Percentiles rank a stretch among this genome's conserved stretches.
phyloP scores from a whole-genome alignment of 2,797 vertebrate genomes.

The Artibeus lituratus region DNA sequence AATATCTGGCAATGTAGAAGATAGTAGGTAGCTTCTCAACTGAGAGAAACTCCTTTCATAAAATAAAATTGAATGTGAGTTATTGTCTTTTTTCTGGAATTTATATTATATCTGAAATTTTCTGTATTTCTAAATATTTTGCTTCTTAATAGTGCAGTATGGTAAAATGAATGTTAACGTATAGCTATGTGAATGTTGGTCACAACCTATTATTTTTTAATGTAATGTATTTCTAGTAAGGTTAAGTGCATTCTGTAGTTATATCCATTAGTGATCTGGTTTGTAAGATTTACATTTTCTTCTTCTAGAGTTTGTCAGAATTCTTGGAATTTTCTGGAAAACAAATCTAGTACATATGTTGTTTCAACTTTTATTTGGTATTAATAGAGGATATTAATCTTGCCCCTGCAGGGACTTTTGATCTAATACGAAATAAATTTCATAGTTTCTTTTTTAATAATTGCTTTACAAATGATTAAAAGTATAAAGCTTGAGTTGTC shows the following conservation, averaged over 20 bases:
- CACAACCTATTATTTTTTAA: background rate
- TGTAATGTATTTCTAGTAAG: background rate
- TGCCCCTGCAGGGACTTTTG: background rate
- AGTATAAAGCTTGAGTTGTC: conserved; percentile 19
- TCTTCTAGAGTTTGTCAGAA: conserved; percentile 30
- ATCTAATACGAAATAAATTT: conserved; percentile 3
- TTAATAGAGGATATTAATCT: background rate
- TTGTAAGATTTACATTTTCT: background rate
- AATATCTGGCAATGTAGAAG: background rate
- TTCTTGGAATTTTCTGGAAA: conserved; percentile 5
- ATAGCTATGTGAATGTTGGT: background rate
- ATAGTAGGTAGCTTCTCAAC: background rate
- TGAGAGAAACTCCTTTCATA: background rate
- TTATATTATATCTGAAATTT: background rate
- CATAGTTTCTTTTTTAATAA: conserved; percentile 15
- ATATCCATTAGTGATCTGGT: background rate
- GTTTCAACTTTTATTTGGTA: conserved; percentile 23
- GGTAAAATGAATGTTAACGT: background rate
- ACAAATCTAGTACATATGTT: background rate
- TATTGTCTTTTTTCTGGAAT: background rate
- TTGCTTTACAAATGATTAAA: conserved; percentile 33
- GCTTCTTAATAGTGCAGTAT: background rate
- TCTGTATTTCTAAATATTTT: conserved; percentile 21
- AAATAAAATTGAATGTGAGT: conserved; percentile 7
- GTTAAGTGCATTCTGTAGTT: background rate